A percentile compares a stretch with the other conserved stretches of the same genome.
phyloP scores from a whole-genome alignment of 2,797 vertebrate genomes.

The Dromococcyx pavoninus region DNA sequence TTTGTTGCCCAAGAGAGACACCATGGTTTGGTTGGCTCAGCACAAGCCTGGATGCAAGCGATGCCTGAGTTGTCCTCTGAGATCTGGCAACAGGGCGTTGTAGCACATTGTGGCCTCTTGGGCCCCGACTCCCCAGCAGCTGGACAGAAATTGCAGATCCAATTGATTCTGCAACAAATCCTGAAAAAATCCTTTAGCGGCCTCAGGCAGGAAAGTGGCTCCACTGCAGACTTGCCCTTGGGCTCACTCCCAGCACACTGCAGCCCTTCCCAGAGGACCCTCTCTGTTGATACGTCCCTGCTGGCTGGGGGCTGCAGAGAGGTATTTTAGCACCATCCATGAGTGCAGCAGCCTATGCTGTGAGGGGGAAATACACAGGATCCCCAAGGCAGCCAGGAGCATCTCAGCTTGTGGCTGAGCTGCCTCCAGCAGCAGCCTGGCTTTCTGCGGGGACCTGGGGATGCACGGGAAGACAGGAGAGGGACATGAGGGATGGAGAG shows the following conservation, averaged over 20 bases:
- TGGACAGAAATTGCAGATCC: background rate
- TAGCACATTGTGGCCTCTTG: background rate
- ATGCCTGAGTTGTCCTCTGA: slow-evolving; percentile 6
- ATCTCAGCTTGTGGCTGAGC: fast-evolving
- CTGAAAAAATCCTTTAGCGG: background rate
- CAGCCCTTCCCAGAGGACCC: background rate
- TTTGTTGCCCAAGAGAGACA: slow-evolving; percentile 39
- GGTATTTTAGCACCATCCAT: background rate
- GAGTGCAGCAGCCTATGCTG: background rate
- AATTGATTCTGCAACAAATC: slow-evolving; percentile 25
- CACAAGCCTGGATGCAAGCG: background rate
- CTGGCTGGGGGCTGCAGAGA: background rate
- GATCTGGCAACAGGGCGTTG: slow-evolving; percentile 5
- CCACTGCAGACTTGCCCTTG: background rate
- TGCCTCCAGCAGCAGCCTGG: background rate
- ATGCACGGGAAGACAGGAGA: background rate
- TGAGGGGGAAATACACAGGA: background rate
- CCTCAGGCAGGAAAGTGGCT: background rate
- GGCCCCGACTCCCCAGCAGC: background rate
- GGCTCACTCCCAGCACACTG: fast-evolving
- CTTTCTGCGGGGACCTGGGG: fast-evolving
- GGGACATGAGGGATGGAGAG: background rate
- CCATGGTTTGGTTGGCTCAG: slow-evolving; percentile 5
- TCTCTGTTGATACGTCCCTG: background rate
- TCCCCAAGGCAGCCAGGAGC: background rate